Conservation (phyloP, 2,797 vertebrate species). For the Xyrichtys novacula region DNA sequence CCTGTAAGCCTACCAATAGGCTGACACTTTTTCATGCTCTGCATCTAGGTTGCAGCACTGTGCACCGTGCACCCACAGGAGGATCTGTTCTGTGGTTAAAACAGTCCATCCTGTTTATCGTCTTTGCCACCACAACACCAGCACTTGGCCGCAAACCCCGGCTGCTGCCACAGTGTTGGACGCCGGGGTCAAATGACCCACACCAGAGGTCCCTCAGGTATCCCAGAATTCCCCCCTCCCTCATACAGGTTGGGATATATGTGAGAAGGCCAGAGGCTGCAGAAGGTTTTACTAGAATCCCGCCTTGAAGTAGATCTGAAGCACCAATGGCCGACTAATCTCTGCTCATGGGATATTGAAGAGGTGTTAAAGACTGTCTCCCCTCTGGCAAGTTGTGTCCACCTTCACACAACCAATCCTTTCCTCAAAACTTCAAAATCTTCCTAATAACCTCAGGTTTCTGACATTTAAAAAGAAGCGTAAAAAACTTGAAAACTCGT, state of each 20-base stretch:
- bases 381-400: constrained; percentile 26
- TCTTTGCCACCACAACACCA: constrained; percentile 74
- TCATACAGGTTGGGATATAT: constrained; percentile 65
- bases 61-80: constrained; percentile 1
- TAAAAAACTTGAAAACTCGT: constrained; percentile 8
- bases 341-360: constrained; percentile 48
- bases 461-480: constrained; percentile 14
- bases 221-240: constrained; percentile 62
- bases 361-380: constrained; percentile 44
- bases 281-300: constrained; percentile 73
- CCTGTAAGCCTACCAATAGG: constrained; percentile 14
- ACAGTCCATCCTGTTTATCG: constrained; percentile 69
- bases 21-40: constrained; percentile 22
- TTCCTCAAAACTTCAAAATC: constrained; percentile 1
- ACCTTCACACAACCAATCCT: constrained; percentile 23
- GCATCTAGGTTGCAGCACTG: constrained; percentile 6
- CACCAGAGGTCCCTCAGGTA: constrained; percentile 65
- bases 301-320: constrained; percentile 70
- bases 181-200: constrained; percentile 78
- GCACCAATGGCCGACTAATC: constrained; percentile 54
- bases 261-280: constrained; percentile 63
- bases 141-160: constrained; percentile 71
- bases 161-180: constrained; percentile 80
- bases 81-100: constrained; percentile 62
- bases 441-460: constrained; percentile 10